Percentiles rank a stretch among this genome's conserved stretches.
Evolutionary conservation across 2,113 vertebrate genomes (phyloP).

Genomic region (Vombatus ursinus): DNA sequence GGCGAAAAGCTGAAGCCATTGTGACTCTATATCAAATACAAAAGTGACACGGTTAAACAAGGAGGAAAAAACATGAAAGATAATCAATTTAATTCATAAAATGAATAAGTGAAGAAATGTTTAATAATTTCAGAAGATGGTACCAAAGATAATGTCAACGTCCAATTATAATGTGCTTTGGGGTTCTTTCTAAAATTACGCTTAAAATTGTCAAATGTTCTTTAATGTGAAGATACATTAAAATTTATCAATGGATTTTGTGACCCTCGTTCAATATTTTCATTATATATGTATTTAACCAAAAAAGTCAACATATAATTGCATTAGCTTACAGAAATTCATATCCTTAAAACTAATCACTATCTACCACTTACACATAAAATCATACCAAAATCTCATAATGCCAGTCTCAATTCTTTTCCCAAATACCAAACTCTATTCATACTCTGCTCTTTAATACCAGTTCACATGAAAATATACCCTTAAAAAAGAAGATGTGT

Average conservation of each 20-base stretch:
- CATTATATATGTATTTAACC: not conserved
- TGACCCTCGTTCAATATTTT: not conserved
- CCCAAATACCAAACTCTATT: not conserved
- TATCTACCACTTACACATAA: not conserved
- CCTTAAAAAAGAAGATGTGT: not conserved
- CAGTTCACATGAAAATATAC: not conserved
- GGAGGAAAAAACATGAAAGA: slow-evolving; percentile 30
- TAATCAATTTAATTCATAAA: slow-evolving; percentile 53
- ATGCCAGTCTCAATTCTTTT: not conserved
- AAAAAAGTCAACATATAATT: not conserved
- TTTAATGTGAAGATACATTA: slow-evolving; percentile 37
- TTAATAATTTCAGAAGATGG: slow-evolving; percentile 41
- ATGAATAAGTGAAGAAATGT: slow-evolving; percentile 20
- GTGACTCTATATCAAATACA: slow-evolving; percentile 89
- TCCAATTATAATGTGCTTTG: slow-evolving; percentile 46
- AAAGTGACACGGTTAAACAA: slow-evolving; percentile 56
- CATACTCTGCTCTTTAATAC: not conserved
- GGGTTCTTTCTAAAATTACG: slow-evolving; percentile 49
- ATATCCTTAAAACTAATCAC: not conserved
- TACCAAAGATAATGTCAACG: slow-evolving; percentile 15
- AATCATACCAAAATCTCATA: not conserved
- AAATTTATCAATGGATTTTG: slow-evolving; percentile 17
- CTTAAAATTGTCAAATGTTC: slow-evolving; percentile 33
- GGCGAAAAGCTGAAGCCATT: slow-evolving; percentile 93
- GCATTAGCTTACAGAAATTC: not conserved